Percentiles rank a stretch among this genome's conserved stretches.
These are phyloP conservation scores for Anas platyrhynchos DNA, from an alignment of 2,113 vertebrate species.

Conservation along the genomic window DNA sequence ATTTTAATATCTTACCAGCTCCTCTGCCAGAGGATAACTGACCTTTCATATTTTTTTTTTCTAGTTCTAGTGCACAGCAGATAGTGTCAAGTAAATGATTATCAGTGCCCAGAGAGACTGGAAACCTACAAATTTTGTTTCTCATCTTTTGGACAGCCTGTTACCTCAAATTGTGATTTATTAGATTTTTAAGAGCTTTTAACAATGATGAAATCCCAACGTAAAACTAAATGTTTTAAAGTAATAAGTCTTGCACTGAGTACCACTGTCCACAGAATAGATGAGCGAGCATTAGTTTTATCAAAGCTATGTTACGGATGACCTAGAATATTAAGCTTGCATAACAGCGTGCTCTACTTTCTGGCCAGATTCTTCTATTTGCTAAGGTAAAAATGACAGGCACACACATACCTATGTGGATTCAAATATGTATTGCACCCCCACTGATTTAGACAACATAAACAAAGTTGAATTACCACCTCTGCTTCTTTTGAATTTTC, in stretches of 20 bases:
- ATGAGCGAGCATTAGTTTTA: background rate
- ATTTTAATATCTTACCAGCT: slow-evolving; percentile 39
- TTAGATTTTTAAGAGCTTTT: background rate
- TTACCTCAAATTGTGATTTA: background rate
- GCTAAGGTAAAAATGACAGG: background rate
- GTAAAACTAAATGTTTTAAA: background rate
- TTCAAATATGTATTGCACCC: background rate
- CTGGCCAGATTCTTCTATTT: background rate
- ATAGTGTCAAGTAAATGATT: background rate
- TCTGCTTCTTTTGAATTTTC: background rate
- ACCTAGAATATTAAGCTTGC: background rate
- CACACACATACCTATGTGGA: background rate
- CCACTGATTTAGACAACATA: background rate
- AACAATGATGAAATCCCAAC: background rate
- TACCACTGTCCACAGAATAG: background rate
- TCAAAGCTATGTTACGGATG: background rate
- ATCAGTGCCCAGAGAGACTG: background rate
- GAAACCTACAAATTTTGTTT: background rate
- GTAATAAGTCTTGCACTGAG: background rate
- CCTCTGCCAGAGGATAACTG: background rate
- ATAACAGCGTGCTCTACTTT: background rate
- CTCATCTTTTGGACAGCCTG: background rate
- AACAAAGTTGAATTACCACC: background rate
- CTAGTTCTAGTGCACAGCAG: background rate
- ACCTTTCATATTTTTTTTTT: background rate